Base-by-base conservation (phyloP, 2,888 invertebrate species). In the Plutella xylostella region DNA sequence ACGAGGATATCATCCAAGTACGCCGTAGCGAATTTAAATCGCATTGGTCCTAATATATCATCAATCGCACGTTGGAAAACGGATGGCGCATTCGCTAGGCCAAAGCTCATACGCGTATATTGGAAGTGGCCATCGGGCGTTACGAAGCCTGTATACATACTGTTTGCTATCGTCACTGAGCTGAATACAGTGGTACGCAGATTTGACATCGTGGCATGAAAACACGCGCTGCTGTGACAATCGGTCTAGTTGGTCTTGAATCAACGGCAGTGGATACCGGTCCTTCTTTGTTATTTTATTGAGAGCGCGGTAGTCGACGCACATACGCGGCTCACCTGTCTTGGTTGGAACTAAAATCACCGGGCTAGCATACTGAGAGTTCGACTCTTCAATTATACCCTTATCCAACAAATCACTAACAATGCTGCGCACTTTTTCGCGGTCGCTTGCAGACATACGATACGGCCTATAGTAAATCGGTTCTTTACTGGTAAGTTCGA, bases 1-100 rank as follows among this genome's bases (percentile, higher is more conserved):
- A 51, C 18, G 4, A 51, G 45, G 0, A 51, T 43, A 25, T 51
- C 51, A 44, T 51, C 49, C 6, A 51, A 46, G 17, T 51, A 51
- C 1, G 47, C 49, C 37, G 48, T 49, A n/a, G 47, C 51, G 28
- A 49, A 51, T 2, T 19, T 12, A 19, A 47, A 47, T 4, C 47
- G 40, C 4, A 48, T 44, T 6, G 41, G 43, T 5, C 20, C 42
- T 7, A 51, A 15, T 17, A 49, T 45, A 14, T 51, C 45, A 18
- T 43, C 45, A 48, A 51, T 51, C 2, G 48, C 45, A 6, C 51
- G 25, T 21, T 51, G 50, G 28, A 48, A 47, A 7, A 47, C 43
- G 12, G 48, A 35, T 15, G 47, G 49, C 9, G 49, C 45, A 31
- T 46, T 48, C 28, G 44, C 43, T 11, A 49, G 19, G 11, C 50